A percentile compares a stretch with the other conserved stretches of the same genome.
phyloP scores from a whole-genome alignment of 2,888 invertebrate genomes.

The Sthenelais limicola region DNA sequence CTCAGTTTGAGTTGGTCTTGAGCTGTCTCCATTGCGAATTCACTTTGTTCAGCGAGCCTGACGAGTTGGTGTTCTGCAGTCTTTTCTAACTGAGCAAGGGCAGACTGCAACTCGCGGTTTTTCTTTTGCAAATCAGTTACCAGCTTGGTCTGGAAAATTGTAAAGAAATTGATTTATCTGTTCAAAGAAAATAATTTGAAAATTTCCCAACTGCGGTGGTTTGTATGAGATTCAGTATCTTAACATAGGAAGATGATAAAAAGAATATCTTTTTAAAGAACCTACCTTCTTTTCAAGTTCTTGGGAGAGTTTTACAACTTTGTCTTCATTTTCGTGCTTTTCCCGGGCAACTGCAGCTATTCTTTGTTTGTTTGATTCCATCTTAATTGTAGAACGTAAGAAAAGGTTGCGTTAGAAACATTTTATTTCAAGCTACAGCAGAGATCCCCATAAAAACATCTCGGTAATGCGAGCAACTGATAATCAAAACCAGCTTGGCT shows the following conservation, averaged over 20 bases:
- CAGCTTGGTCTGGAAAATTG: slow-evolving; percentile 56
- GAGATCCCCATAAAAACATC: neutral
- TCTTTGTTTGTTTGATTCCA: slow-evolving; percentile 25
- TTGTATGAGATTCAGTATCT: neutral
- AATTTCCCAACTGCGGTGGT: neutral
- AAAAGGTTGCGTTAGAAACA: too few relatives aligned
- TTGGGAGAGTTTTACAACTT: slow-evolving; percentile 56
- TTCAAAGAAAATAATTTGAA: neutral
- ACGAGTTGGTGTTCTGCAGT: slow-evolving; percentile 68
- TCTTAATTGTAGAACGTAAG: too few relatives aligned
- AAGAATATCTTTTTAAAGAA: neutral
- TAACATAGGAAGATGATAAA: neutral
- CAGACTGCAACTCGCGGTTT: slow-evolving; percentile 57
- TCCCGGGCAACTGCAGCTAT: slow-evolving; percentile 58
- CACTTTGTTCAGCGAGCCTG: slow-evolving; percentile 65
- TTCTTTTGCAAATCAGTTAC: slow-evolving; percentile 58
- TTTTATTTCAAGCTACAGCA: too few relatives aligned
- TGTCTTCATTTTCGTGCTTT: slow-evolving; percentile 63
- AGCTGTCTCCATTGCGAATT: slow-evolving; percentile 67
- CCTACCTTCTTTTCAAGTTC: slow-evolving; percentile 63
- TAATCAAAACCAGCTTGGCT: neutral
- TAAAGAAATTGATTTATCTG: neutral
- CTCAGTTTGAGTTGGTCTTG: slow-evolving; percentile 62
- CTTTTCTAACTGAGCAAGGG: slow-evolving; percentile 62
- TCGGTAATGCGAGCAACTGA: neutral